A percentile compares a stretch with the other conserved stretches of the same genome.
These are phyloP conservation scores for Desmodus rotundus DNA, from an alignment of 2,113 vertebrate species.

Conservation along the genomic window DNA sequence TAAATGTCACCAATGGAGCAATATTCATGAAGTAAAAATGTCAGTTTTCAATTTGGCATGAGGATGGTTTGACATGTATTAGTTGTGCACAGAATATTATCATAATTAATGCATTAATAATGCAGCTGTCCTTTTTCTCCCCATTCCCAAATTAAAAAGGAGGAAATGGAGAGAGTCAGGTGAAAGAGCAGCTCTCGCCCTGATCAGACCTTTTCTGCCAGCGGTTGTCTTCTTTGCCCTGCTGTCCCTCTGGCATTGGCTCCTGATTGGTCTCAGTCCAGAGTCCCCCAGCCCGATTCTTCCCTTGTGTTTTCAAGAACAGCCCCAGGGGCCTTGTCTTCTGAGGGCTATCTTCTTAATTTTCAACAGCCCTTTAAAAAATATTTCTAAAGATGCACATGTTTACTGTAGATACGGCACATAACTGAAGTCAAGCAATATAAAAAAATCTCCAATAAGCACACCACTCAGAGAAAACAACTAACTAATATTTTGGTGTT, in stretches of 20 bases:
- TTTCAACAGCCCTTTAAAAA: background rate
- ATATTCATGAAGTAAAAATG: conserved; percentile 77
- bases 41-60: conserved; percentile 74
- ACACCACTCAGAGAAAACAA: background rate
- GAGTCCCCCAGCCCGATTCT: background rate
- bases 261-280: background rate
- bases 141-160: conserved; percentile 30
- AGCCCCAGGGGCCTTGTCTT: background rate
- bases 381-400: background rate
- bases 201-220: background rate
- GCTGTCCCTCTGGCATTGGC: background rate
- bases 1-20: conserved; percentile 82
- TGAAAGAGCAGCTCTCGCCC: background rate
- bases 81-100: conserved; percentile 57
- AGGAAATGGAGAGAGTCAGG: conserved; percentile 27
- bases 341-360: background rate
- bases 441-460: background rate
- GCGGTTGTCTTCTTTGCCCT: background rate
- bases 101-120: conserved; percentile 77
- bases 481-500: background rate
- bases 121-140: conserved; percentile 52
- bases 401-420: background rate
- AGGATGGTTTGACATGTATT: conserved; percentile 69
- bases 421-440: background rate
- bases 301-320: background rate